These are phyloP conservation scores for Caradrina kadenii DNA, from an alignment of 2,888 invertebrate species.

Conservation along the genomic window DNA sequence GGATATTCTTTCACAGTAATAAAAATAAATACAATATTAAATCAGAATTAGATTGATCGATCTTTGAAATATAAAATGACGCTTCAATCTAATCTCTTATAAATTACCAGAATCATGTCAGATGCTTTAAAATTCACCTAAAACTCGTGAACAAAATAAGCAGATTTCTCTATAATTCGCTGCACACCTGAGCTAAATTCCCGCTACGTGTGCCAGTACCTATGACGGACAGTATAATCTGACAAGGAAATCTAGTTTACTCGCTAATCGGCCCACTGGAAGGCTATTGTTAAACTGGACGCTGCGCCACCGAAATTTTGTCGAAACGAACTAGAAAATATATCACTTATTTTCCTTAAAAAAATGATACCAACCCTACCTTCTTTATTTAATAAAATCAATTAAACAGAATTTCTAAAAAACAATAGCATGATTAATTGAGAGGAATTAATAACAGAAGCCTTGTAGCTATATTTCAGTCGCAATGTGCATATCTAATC, in stretches of 20 bases:
- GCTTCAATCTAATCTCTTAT: slow-evolving; percentile 13
- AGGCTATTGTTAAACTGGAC: slow-evolving; percentile 73
- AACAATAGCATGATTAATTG: slow-evolving; percentile 8
- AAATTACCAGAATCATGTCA: slow-evolving; percentile 11
- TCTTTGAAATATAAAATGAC: slow-evolving; percentile 7
- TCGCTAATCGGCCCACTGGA: slow-evolving; percentile 79
- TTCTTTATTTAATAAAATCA: neutral
- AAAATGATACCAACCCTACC: neutral
- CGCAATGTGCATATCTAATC: slow-evolving; percentile 39
- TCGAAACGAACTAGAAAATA: slow-evolving; percentile 63
- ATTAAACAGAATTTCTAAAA: neutral
- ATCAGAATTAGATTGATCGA: neutral
- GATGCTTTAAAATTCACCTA: slow-evolving; percentile 29
- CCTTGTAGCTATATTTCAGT: slow-evolving; percentile 34
- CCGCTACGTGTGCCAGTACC: slow-evolving; percentile 71
- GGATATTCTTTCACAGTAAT: neutral
- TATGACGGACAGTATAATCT: slow-evolving; percentile 84
- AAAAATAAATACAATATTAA: neutral
- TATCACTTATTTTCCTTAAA: slow-evolving; percentile 29
- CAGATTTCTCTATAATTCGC: slow-evolving; percentile 60
- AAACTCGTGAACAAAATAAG: slow-evolving; percentile 51
- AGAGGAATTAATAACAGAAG: neutral
- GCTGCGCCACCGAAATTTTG: slow-evolving; percentile 66
- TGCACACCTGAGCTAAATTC: slow-evolving; percentile 72
- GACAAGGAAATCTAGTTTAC: slow-evolving; percentile 85